Evolutionary conservation across 1,140 invertebrate genomes (phyloP), one percentile per base, ranked within the genome.

Genomic region (Hermatobates lingyangjiaoensis): DNA sequence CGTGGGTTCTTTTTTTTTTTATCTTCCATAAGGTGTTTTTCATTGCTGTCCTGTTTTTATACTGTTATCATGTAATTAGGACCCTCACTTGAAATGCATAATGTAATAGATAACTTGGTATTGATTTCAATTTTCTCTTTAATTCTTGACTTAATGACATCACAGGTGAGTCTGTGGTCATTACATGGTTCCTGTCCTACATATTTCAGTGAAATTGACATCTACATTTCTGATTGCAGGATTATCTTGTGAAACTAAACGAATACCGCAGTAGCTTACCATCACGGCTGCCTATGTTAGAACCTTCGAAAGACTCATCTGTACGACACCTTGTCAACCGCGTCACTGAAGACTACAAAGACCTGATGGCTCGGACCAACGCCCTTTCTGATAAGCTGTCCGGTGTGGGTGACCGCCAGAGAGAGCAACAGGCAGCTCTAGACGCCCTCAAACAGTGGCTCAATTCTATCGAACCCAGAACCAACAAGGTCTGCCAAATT

Each of bases 361-460:
- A 87, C 61, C 66, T 91, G 0, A 66, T 89, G 5, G 26, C 34
- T 4, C 74, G 88, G 10, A 84, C 87, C 4, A 92, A 92, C 61
- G 75, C 77, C 24, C 65, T 95, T 12, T 78, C 83, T 14, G 87
- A 92, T 58, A 69, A 79, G 40, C 67, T 90, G 4, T 77, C 83
- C 0, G 77, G 77, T 0, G 74, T 93, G 3, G 80, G 78, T 18
- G 80, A 80, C 50, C 77, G 80, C 56, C 80, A 89, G 53, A 72
- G 79, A 14, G 80, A 89, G 45, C 93, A 90, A 61, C 75, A 74
- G 14, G 87, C 90, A 60, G 79, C 83, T 0, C 60, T 92, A 1
- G 82, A 90, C 34, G 83, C 88, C 58, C 85, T 88, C 4, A 73
- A 74, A 45, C 66, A 74, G 1, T 96, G 90, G 90, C 63, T 95